Percentiles rank a stretch among this genome's conserved stretches.
phyloP scores from a whole-genome alignment of 2,113 vertebrate genomes.

The Ibidorhyncha struthersii region DNA sequence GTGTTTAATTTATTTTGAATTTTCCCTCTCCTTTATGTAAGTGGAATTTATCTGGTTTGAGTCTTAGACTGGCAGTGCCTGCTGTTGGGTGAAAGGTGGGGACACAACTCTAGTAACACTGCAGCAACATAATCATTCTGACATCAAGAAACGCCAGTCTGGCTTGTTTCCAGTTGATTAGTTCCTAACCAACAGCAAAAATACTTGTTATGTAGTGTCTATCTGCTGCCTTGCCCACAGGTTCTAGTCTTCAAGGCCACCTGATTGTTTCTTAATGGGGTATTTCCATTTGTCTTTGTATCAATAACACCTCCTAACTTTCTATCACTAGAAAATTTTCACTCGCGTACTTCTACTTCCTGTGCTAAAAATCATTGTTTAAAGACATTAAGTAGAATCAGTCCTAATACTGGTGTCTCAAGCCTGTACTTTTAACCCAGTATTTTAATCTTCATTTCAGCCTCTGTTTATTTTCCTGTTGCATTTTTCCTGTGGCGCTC shows the following conservation, averaged over 20 bases:
- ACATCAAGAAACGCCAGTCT: rapidly evolving
- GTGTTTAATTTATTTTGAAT: not conserved
- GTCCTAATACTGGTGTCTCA: not conserved
- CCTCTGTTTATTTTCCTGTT: not conserved
- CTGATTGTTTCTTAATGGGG: not conserved
- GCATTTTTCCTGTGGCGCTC: not conserved
- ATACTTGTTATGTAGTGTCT: not conserved
- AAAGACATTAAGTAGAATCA: not conserved
- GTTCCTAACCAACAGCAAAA: not conserved
- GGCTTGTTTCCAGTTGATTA: not conserved
- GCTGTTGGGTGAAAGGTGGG: not conserved
- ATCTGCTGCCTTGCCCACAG: rapidly evolving
- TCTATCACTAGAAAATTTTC: not conserved
- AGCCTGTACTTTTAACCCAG: not conserved
- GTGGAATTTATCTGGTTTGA: not conserved
- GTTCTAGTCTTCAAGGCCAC: not conserved
- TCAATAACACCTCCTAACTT: not conserved
- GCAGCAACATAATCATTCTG: rapidly evolving
- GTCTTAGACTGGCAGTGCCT: not conserved
- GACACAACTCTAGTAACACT: rapidly evolving
- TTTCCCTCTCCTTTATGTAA: not conserved
- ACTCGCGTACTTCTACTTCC: not conserved
- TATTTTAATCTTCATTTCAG: not conserved
- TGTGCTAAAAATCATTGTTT: not conserved
- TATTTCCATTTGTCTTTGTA: not conserved